Base-by-base conservation (phyloP, 2,113 vertebrate species). In the Lagopus muta region DNA sequence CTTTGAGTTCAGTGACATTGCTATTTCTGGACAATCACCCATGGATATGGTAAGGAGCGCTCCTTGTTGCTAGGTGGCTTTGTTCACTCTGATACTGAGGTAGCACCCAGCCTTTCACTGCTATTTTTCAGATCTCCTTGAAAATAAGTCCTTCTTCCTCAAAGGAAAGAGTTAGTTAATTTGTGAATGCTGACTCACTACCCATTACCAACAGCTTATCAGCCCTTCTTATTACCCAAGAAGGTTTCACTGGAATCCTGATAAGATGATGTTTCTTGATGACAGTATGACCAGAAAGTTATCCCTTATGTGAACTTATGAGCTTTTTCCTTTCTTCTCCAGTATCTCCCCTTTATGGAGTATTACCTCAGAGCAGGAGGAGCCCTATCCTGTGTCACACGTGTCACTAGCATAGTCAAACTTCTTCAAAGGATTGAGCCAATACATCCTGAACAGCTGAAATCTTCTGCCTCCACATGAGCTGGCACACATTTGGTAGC, bases 11-110 rank as follows among this genome's bases (percentile, higher is more conserved):
- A 28, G 32, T 11, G 6, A 6, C 4, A 2, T 2, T 75, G 42
- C 70, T 66, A 36, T 28, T 45, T 48, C 36, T 73, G 64, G 54
- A 62, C 45, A 61, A 21, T 34, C 14, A 22, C 3, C 1, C 2
- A 1, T 5, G 34, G 38, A 6, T 48, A 18, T 0, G 0, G 15
- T 24, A 34, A 67, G 60, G 55, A 67, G 3, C 0, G 0, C 5
- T 8, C 34, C n/a, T 48, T 62, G 6, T 19, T 86, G 30, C 77
- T 13, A 24, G n/a, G 11, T n/a, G 86, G 10, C 1, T 2, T 47
- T 45, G 18, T 77, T 60, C 38, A 42, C 24, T 32, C 25, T 61
- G 21, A 20, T 34, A 15, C 12, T 61, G 78, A 65, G 40, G 24
- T 0, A 3, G 7, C 7, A 40, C 27, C 6, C 20, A 40, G 30